Evolutionary conservation across 2,888 invertebrate species (phyloP).

Genomic region (Limnephilus auricula): DNA sequence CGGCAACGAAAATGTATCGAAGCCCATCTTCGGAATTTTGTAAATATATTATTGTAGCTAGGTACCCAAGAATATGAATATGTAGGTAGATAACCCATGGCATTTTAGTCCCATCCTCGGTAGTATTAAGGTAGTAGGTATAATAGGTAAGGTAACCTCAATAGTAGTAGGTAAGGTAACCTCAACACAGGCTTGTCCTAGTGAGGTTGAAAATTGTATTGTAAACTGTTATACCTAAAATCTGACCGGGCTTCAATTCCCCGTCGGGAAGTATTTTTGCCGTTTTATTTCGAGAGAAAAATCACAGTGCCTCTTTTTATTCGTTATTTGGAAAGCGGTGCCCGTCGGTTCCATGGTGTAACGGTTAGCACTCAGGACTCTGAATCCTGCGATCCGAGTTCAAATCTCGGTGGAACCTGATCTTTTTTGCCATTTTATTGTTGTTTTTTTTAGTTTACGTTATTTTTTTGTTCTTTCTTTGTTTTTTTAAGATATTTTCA

Average conservation of each 20-base stretch:
- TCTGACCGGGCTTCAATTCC: slow-evolving; percentile 75
- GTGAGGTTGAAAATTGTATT: too few relatives aligned
- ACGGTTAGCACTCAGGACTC: slow-evolving; percentile 82
- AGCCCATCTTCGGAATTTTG: too few relatives aligned
- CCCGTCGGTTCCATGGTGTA: slow-evolving; percentile 79
- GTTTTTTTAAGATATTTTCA: too few relatives aligned
- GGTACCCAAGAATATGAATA: too few relatives aligned
- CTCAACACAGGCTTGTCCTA: too few relatives aligned
- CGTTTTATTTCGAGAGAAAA: neutral
- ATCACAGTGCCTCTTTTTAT: neutral
- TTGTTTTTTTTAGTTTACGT: too few relatives aligned
- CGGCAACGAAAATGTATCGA: too few relatives aligned
- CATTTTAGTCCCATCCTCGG: neutral
- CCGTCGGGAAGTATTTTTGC: slow-evolving; percentile 68
- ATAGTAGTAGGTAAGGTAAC: too few relatives aligned
- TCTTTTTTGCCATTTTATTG: neutral
- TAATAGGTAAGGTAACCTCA: slow-evolving; percentile 72
- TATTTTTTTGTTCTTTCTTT: too few relatives aligned
- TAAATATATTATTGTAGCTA: too few relatives aligned
- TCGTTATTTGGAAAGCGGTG: neutral
- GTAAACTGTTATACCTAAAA: too few relatives aligned
- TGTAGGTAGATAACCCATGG: neutral
- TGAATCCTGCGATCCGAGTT: slow-evolving; percentile 81
- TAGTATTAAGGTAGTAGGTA: slow-evolving; percentile 72
- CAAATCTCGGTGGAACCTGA: slow-evolving; percentile 80